Base-by-base conservation (phyloP, 2,888 invertebrate genomes). In the Tubiluchus corallicola region DNA sequence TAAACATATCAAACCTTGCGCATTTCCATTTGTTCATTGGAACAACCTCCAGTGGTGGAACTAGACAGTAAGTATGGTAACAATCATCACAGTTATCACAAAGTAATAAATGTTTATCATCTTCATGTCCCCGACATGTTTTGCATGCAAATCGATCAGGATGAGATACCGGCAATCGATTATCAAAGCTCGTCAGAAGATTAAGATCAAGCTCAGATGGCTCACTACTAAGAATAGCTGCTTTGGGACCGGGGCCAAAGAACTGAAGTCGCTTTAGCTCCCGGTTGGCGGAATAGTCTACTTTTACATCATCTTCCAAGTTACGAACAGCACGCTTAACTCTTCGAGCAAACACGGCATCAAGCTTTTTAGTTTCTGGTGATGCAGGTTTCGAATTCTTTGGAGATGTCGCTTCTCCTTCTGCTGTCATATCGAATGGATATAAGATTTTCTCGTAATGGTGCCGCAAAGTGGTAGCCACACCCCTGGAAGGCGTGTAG, bases 1-100 rank as follows among this genome's bases (percentile, higher is more conserved):
- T n/a, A n/a, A n/a, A n/a, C n/a, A n/a, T n/a, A n/a, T n/a, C n/a
- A n/a, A n/a, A n/a, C n/a, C n/a, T n/a, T n/a, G 92, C 92, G 61
- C 96, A 96, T 20, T 90, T 71, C 96, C 96, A 96, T 66, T 94
- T 92, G 17, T 90, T 92, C 68, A 90, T 88, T 16, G 96, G 96
- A 57, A 96, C 83, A 61, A 85, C 85, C 4, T 75, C 72, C 29
- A 96, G 68, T 2, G 92, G 90, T 38, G 96, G 96, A 62, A 87
- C 73, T 40, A 96, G 73, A 63, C 98, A 98, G 70, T 88, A 94
- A 1, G 90, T 94, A 67, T 98, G 98, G 68, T 90, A 94, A 54
- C 88, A 85, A 65, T 90, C 88, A 62, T 94, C 90, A 66, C 98
- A 98, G 5, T 88, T 90, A 62, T 90, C 90, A 65, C 96, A 98